These are phyloP conservation scores for Aphrophora alni DNA, from an alignment of 2,888 invertebrate species.

Conservation along the genomic window DNA sequence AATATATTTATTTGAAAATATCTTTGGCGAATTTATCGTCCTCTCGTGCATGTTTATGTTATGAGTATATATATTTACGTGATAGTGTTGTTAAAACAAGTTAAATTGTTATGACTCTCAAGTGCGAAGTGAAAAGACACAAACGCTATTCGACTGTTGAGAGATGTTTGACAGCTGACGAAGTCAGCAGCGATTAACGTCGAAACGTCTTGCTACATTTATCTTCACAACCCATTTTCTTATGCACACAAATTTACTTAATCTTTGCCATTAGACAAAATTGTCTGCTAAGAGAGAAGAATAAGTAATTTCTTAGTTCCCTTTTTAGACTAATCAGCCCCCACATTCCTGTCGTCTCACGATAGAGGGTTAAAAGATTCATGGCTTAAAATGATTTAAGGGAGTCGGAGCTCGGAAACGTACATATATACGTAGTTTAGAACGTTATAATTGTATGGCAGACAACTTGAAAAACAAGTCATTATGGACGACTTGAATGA, in stretches of 20 bases:
- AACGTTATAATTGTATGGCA: neutral
- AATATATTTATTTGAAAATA: too few relatives aligned
- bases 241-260: slow-evolving; percentile 6
- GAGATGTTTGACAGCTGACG: neutral
- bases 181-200: neutral
- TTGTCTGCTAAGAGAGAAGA: neutral
- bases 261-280: slow-evolving; percentile 2
- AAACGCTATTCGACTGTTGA: neutral
- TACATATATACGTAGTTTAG: neutral
- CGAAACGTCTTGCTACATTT: neutral
- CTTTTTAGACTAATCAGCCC: neutral
- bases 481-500: neutral
- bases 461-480: neutral
- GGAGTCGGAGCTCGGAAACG: neutral
- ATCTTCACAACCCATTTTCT: neutral
- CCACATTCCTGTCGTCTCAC: neutral
- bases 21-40: too few relatives aligned
- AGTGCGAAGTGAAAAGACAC: neutral
- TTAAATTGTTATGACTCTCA: neutral
- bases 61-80: too few relatives aligned
- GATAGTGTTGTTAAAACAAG: too few relatives aligned
- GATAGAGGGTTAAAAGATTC: neutral
- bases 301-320: neutral
- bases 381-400: neutral
- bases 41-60: too few relatives aligned